Percentiles rank a stretch among this genome's conserved stretches.
phyloP scores from a whole-genome alignment of 2,888 invertebrate species.

The Dryomyza anilis region DNA sequence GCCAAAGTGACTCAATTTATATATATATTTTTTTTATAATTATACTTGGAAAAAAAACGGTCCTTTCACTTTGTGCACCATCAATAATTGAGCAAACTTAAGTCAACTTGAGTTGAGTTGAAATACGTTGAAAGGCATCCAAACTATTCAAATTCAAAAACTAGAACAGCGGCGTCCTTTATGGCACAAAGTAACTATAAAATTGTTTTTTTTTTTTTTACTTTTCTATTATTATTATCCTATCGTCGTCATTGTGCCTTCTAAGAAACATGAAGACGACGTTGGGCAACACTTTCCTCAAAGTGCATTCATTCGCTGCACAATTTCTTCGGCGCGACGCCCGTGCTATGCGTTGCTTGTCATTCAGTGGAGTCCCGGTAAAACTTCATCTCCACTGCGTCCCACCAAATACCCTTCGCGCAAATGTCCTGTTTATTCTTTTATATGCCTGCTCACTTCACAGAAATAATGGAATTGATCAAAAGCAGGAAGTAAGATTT shows the following conservation, averaged over 20 bases:
- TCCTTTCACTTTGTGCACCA: background rate
- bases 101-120: background rate
- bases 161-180: background rate
- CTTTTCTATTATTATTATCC: background rate
- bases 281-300: constrained; percentile 3
- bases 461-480: constrained; percentile 36
- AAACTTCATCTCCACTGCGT: too few relatives aligned
- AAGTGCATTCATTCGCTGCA: constrained; percentile 11
- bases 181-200: background rate
- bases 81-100: constrained; percentile 4
- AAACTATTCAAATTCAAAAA: constrained; percentile 3
- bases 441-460: constrained; percentile 31
- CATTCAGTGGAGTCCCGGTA: background rate
- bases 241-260: background rate
- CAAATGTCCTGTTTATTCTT: too few relatives aligned
- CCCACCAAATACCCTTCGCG: too few relatives aligned
- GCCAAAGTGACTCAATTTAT: too few relatives aligned
- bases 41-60: background rate
- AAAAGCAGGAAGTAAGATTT: constrained; percentile 36
- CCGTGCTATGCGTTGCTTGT: background rate
- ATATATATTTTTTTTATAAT: too few relatives aligned
- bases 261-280: background rate
- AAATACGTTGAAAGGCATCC: background rate
- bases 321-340: background rate
- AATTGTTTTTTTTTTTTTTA: too few relatives aligned